Conservation (phyloP, 2,888 invertebrate genomes). For the Pinctada fucata region DNA sequence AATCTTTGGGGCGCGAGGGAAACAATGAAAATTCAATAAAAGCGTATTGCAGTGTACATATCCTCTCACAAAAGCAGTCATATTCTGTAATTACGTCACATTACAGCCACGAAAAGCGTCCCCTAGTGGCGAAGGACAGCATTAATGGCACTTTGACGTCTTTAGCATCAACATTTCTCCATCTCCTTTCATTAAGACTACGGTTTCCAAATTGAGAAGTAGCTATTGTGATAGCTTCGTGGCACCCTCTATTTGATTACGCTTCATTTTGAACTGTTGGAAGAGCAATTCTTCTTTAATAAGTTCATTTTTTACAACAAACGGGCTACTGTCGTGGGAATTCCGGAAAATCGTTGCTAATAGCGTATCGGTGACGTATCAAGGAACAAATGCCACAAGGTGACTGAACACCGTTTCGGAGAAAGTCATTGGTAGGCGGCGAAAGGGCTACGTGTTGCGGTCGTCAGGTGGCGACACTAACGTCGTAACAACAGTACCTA, state of each 20-base stretch:
- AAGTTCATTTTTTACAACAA: too few species aligned
- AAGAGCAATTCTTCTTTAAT: too few species aligned
- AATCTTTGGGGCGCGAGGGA: neutral
- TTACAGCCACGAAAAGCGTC: neutral
- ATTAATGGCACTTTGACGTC: neutral
- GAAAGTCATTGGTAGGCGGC: too few species aligned
- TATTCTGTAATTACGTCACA: neutral
- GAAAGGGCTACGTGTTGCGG: too few species aligned
- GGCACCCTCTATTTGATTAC: neutral
- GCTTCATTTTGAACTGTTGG: neutral
- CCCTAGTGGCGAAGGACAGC: neutral
- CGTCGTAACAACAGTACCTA: too few species aligned
- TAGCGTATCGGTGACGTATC: too few species aligned
- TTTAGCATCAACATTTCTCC: neutral
- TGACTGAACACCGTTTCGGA: too few species aligned
- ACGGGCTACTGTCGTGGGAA: too few species aligned
- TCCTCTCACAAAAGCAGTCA: neutral
- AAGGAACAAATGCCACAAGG: too few species aligned
- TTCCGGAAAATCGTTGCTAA: too few species aligned
- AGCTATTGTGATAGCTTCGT: neutral
- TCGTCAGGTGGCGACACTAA: too few species aligned
- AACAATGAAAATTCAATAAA: conserved; percentile 1
- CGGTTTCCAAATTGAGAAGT: neutral
- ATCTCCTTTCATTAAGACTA: neutral
- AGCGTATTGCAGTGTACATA: neutral